Conservation (phyloP, 2,113 vertebrate genomes). For the Ciconia maguari region DNA sequence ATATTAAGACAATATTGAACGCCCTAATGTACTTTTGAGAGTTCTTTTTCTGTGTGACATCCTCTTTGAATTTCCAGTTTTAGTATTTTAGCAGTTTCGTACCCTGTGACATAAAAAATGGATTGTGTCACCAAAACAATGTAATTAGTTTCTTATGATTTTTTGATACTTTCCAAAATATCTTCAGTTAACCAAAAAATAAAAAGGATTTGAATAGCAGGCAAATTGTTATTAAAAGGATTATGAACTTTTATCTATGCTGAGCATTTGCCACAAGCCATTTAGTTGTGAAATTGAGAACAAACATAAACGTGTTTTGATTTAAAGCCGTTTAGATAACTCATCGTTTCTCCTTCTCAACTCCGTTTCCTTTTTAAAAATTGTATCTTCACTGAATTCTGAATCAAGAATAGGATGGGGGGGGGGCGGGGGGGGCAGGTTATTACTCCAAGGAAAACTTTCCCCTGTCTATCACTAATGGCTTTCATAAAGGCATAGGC, state of each 20-base stretch:
- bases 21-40: not conserved
- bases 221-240: constrained; percentile 6
- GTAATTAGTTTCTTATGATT: not conserved
- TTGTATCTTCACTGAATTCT: not conserved
- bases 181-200: constrained; percentile 11
- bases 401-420: not conserved
- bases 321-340: not conserved
- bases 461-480: not conserved
- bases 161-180: not conserved
- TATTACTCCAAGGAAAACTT: not conserved
- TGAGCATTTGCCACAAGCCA: not conserved
- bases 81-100: not conserved
- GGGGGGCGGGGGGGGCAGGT: not conserved
- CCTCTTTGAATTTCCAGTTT: not conserved
- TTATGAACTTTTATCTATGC: constrained; percentile 12
- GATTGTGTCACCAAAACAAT: not conserved
- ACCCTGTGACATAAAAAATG: not conserved
- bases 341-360: not conserved
- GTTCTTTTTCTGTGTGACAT: not conserved
- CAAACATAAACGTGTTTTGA: not conserved
- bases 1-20: not conserved
- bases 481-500: not conserved
- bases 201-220: not conserved
- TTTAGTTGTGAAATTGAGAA: constrained; percentile 25
- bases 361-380: not conserved